Conservation (phyloP, 2,797 vertebrate species). For the Melanotaenia pygmaea region DNA sequence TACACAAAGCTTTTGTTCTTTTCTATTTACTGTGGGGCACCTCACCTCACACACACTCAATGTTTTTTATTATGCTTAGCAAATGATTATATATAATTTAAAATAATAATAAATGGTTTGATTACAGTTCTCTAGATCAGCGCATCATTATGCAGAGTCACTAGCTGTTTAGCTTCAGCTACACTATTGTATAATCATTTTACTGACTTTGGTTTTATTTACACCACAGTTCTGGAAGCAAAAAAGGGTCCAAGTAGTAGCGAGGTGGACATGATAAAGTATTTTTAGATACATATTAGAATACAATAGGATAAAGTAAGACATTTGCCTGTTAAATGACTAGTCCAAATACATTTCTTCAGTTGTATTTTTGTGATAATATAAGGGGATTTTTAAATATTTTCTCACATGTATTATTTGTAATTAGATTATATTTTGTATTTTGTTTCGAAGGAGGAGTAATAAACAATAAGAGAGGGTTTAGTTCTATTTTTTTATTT, state of each 20-base stretch:
- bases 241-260: too few relatives aligned
- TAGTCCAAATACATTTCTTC: too few relatives aligned
- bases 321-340: too few relatives aligned
- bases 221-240: neutral
- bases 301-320: too few relatives aligned
- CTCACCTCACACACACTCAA: neutral
- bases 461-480: neutral
- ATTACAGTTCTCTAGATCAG: neutral
- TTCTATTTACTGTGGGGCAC: neutral
- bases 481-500: neutral
- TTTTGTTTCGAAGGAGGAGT: too few relatives aligned
- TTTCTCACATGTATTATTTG: too few relatives aligned
- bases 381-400: too few relatives aligned
- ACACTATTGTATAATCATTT: neutral
- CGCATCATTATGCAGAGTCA: neutral
- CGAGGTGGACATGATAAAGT: too few relatives aligned
- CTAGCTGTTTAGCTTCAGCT: neutral
- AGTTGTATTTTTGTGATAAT: too few relatives aligned
- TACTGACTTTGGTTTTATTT: neutral
- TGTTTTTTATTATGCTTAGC: neutral
- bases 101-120: neutral
- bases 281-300: too few relatives aligned
- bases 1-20: neutral
- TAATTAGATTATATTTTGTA: too few relatives aligned
- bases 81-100: constrained; percentile 2